Percentiles rank a stretch among this genome's conserved stretches.
phyloP scores from a whole-genome alignment of 2,797 vertebrate species.

The Holocentrus rufus region DNA sequence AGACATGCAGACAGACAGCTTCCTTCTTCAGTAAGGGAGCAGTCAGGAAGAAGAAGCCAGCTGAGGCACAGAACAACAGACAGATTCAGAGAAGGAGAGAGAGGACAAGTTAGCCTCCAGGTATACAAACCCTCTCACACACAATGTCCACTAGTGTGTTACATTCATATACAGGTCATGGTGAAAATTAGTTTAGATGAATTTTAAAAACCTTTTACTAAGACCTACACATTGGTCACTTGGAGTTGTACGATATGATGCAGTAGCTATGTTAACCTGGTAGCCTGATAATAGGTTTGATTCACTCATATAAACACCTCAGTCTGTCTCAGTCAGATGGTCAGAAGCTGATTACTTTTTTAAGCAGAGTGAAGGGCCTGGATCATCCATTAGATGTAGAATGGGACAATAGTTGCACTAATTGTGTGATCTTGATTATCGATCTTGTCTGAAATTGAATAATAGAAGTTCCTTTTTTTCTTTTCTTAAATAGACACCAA shows the following conservation, averaged over 20 bases:
- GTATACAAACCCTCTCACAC: too few species aligned
- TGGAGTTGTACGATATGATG: background rate
- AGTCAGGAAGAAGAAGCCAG: too few species aligned
- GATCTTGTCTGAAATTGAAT: background rate
- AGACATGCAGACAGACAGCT: too few species aligned
- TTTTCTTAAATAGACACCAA: background rate
- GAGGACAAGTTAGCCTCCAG: too few species aligned
- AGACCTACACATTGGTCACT: background rate
- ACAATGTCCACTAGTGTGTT: too few species aligned
- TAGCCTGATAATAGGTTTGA: background rate
- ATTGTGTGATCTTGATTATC: background rate
- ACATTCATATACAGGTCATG: too few species aligned
- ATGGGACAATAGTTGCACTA: background rate
- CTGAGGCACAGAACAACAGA: too few species aligned
- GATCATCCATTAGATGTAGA: background rate
- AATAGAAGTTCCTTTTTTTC: background rate
- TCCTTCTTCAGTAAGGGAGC: too few species aligned
- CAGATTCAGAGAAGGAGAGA: too few species aligned
- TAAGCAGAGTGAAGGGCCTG: background rate
- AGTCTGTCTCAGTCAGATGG: background rate
- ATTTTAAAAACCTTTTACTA: background rate
- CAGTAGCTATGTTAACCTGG: slow-evolving; percentile 1
- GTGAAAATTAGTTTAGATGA: too few species aligned
- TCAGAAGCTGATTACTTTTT: too few species aligned
- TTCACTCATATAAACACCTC: slow-evolving; percentile 1